A percentile compares a stretch with the other conserved stretches of the same genome.
phyloP scores from a whole-genome alignment of 2,797 vertebrate species.

The Craterocephalus amniculus region DNA sequence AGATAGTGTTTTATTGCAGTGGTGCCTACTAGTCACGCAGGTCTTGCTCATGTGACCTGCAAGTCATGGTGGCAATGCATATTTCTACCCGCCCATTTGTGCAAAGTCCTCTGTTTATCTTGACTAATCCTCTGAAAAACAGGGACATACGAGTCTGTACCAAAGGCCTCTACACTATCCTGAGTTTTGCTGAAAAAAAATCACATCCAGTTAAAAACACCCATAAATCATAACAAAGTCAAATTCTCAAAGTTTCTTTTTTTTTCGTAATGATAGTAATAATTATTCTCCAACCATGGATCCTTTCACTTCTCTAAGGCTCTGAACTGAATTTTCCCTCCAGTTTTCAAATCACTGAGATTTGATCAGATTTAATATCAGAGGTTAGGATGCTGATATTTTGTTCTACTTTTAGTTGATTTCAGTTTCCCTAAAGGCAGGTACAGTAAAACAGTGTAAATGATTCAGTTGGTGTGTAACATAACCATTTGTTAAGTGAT shows the following conservation, averaged over 20 bases:
- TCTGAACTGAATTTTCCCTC: too few species aligned
- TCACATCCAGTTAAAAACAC: too few species aligned
- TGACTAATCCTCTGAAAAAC: constrained; percentile 12
- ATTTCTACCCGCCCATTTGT: not conserved
- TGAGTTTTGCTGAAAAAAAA: too few species aligned
- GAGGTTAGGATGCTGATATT: too few species aligned
- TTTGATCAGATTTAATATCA: not conserved
- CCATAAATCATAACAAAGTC: too few species aligned
- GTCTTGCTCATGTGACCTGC: not conserved
- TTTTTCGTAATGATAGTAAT: too few species aligned
- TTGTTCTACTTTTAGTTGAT: not conserved
- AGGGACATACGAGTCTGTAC: too few species aligned
- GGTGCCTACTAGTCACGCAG: not conserved
- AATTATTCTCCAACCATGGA: too few species aligned
- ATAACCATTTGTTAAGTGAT: too few species aligned
- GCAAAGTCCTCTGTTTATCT: constrained; percentile 45
- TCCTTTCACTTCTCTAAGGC: too few species aligned
- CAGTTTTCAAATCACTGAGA: not conserved
- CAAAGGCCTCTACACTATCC: too few species aligned
- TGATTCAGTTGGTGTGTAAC: not conserved
- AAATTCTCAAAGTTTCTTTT: too few species aligned
- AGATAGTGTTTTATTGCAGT: not conserved
- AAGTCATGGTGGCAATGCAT: constrained; percentile 3
- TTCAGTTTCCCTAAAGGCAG: not conserved
- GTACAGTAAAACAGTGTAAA: not conserved